Evolutionary conservation across 2,888 invertebrate species (phyloP), one percentile per base, ranked within the genome.

Genomic region (Drosophila anomelani): DNA sequence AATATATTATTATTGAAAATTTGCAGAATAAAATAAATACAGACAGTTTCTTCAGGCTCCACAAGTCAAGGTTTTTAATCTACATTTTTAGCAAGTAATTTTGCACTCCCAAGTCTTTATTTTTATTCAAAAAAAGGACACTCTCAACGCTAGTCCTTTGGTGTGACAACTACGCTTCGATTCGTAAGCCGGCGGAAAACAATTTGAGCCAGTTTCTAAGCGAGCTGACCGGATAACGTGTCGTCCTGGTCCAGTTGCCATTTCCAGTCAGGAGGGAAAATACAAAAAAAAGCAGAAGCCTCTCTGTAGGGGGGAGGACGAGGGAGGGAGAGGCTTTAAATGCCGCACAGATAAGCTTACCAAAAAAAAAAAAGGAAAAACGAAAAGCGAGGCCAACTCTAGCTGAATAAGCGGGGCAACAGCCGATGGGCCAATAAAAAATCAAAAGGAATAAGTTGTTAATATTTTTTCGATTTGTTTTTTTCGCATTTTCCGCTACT

Each of bases 381-480:
- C 1, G 9, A 49, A 20, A 34, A 34, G 9, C 51, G 36, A 20
- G 20, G 26, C 13, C 38, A 67, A 60, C 47, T 68, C 34, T 47
- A 23, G 68, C 68, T 46, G 46, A 70, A 59, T 34, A 55, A 70
- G 58, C 56, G 56, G 57, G 69, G 68, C 56, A 69, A 69, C 56
- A 68, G 56, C 69, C 41, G 53, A 68, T 62, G 57, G 76, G 63
- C 69, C 79, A 86, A 83, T 77, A 86, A 84, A 83, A 85, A 70
- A 87, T 81, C 85, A 77, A 86, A 86, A 86, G 70, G 68, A 81
- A 83, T 76, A 87, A 77, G 77, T 72, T 70, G 81, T 77, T 84
- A 83, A 86, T 86, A 84, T 86, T 81, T 76, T 77, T 77, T 77
- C 79, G 87, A 86, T 85, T 87, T 85, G 82, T 81, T 81, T 75